These are phyloP conservation scores for Condylostylus longicornis DNA, from an alignment of 1,140 invertebrate genomes.

Conservation along the genomic window DNA sequence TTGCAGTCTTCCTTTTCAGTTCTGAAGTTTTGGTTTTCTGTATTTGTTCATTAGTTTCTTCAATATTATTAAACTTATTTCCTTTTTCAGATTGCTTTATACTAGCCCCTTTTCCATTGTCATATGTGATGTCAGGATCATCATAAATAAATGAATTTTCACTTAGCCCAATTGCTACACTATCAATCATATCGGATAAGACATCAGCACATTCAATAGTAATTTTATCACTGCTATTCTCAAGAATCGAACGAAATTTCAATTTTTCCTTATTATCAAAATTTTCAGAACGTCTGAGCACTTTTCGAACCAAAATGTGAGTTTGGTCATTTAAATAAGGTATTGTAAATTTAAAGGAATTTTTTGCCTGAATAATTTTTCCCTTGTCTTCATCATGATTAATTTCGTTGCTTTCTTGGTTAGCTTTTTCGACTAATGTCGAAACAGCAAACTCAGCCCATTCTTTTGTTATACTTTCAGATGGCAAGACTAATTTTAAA, in stretches of 20 bases:
- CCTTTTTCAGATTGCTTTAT: no score
- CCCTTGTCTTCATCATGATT: neutral
- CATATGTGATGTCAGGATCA: conserved; percentile 8
- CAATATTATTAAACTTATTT: no score
- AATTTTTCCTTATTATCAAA: conserved; percentile 12
- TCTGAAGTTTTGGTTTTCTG: neutral
- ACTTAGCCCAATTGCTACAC: conserved; percentile 28
- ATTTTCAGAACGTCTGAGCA: conserved; percentile 25
- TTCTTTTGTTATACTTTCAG: conserved; percentile 25
- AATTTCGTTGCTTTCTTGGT: conserved; percentile 8
- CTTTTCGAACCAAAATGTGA: conserved; percentile 23
- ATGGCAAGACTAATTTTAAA: conserved; percentile 24
- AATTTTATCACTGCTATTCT: conserved; percentile 5
- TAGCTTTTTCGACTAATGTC: conserved; percentile 12
- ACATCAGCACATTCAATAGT: conserved; percentile 19
- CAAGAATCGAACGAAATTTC: conserved; percentile 6
- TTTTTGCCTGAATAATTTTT: conserved; percentile 6
- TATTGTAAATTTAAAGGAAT: conserved; percentile 26
- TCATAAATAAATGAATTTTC: conserved; percentile 23
- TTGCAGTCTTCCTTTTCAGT: neutral
- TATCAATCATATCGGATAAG: conserved; percentile 27
- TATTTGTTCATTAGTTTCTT: no score
- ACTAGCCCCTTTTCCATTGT: no score
- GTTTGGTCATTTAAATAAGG: conserved; percentile 28
- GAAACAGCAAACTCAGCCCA: conserved; percentile 31